These are phyloP conservation scores for Nothocercus julius DNA, from an alignment of 2,113 vertebrate genomes.

Conservation along the genomic window DNA sequence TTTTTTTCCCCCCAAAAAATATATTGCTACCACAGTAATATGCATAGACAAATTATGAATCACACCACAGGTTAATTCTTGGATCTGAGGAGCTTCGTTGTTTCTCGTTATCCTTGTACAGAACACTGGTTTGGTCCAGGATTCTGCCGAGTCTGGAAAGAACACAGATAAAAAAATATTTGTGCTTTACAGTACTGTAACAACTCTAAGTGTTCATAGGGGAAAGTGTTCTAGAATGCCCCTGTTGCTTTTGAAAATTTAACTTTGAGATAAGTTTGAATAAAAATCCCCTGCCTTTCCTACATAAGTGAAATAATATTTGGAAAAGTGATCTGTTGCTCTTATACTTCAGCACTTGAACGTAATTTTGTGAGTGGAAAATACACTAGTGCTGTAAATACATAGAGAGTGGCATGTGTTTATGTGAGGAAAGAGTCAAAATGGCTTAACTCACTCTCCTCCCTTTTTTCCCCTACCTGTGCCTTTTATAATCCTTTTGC, in stretches of 20 bases:
- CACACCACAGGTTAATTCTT: neutral
- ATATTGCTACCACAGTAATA: neutral
- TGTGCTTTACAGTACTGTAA: neutral
- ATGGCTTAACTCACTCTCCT: neutral
- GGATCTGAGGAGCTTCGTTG: neutral
- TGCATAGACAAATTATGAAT: neutral
- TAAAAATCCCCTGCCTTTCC: neutral
- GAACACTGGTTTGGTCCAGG: neutral
- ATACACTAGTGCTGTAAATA: neutral
- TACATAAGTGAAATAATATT: neutral
- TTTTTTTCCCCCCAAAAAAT: neutral
- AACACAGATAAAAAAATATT: neutral
- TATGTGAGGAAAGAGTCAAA: neutral
- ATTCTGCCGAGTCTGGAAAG: neutral
- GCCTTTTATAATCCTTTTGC: neutral
- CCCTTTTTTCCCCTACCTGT: neutral
- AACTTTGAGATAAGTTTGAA: neutral
- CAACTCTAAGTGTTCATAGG: neutral
- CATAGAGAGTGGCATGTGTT: neutral
- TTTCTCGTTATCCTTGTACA: neutral
- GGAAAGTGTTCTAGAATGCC: neutral
- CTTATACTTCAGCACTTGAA: neutral
- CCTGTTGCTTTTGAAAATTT: neutral
- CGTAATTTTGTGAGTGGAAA: neutral
- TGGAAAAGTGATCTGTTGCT: neutral